Evolutionary conservation across 2,113 vertebrate species (phyloP).

Genomic region (Callipepla squamata): DNA sequence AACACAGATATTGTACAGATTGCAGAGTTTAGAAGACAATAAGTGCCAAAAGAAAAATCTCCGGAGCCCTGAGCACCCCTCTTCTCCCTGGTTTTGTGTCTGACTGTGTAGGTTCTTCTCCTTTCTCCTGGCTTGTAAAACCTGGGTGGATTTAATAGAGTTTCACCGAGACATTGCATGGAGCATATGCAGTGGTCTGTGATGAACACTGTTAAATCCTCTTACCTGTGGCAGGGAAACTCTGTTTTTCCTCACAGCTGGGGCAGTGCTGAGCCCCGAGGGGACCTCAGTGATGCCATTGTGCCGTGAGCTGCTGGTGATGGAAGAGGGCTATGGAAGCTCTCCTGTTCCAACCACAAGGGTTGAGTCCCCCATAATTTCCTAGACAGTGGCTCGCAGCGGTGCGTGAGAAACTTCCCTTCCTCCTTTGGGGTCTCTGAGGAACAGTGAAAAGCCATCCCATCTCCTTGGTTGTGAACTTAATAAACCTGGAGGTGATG

Average conservation of each 20-base stretch:
- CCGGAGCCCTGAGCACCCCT: not conserved
- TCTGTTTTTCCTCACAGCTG: not conserved
- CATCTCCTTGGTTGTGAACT: constrained; percentile 47
- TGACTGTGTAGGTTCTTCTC: not conserved
- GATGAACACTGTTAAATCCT: not conserved
- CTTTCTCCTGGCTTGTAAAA: not conserved
- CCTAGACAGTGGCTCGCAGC: not conserved
- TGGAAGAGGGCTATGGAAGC: not conserved
- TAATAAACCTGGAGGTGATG: constrained; percentile 59
- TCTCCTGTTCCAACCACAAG: not conserved
- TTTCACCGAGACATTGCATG: not conserved
- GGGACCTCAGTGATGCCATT: not conserved
- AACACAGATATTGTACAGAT: constrained; percentile 68
- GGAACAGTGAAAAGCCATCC: not conserved
- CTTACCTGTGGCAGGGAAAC: not conserved
- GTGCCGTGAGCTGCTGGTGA: not conserved
- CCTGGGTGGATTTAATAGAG: not conserved
- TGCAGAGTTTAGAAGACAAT: constrained; percentile 61
- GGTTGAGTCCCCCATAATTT: not conserved
- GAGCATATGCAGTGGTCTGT: not conserved
- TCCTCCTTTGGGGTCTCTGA: not conserved
- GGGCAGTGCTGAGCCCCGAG: not conserved
- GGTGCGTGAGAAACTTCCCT: not conserved
- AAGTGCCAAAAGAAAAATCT: constrained; percentile 28
- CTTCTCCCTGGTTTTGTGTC: not conserved